These are phyloP conservation scores for Zingel zingel DNA, from an alignment of 2,113 vertebrate species.

Conservation along the genomic window DNA sequence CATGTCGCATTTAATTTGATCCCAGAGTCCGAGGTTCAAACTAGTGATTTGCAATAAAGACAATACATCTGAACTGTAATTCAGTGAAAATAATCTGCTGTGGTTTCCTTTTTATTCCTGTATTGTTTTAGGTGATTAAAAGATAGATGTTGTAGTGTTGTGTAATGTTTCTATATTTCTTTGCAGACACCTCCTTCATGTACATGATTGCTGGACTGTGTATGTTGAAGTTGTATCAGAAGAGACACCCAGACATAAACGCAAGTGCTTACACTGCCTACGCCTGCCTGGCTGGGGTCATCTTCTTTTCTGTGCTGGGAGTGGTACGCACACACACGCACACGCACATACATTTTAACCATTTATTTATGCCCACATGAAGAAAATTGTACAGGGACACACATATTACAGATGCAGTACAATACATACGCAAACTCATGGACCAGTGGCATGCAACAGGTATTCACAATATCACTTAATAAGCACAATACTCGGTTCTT, in stretches of 20 bases:
- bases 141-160: not conserved
- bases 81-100: not conserved
- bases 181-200: constrained; percentile 96
- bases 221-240: constrained; percentile 98
- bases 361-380: no score
- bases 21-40: not conserved
- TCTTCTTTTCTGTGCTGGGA: constrained; percentile 97
- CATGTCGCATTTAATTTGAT: not conserved
- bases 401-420: no score
- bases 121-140: not conserved
- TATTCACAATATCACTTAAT: no score
- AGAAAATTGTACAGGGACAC: no score
- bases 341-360: not conserved
- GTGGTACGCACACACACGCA: constrained; percentile 86
- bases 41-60: not conserved
- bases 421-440: no score
- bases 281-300: constrained; percentile 94
- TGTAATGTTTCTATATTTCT: not conserved
- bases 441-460: no score
- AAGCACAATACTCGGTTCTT: no score
- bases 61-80: not conserved
- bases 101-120: not conserved
- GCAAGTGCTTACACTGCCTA: constrained; percentile 98
- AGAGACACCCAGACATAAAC: constrained; percentile 97
- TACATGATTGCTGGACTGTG: constrained; percentile 99